Conservation (phyloP, 2,888 invertebrate species). For the Lepidonotus clava region DNA sequence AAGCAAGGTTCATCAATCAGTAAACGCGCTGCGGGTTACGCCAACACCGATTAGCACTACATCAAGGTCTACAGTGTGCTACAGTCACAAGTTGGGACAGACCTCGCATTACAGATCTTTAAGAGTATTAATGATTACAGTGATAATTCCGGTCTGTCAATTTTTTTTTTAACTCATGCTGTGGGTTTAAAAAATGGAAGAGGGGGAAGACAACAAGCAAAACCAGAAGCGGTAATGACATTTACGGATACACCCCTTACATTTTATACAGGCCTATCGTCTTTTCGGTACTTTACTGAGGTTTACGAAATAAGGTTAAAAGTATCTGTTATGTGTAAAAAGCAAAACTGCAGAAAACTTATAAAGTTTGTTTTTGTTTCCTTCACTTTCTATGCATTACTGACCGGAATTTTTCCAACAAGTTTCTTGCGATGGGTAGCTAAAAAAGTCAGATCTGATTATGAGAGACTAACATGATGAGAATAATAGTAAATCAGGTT, state of each 20-base stretch:
- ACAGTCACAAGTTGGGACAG: constrained; percentile 15
- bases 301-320: background rate
- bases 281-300: background rate
- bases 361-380: background rate
- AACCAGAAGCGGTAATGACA: constrained; percentile 26
- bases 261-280: background rate
- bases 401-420: constrained; percentile 27
- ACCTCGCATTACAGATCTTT: background rate
- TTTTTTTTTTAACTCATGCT: constrained; percentile 30
- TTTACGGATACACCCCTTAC: constrained; percentile 13
- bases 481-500: background rate
- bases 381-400: background rate
- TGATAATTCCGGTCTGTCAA: background rate
- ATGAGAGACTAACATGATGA: background rate
- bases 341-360: background rate
- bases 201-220: constrained; percentile 38
- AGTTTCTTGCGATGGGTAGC: background rate
- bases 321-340: constrained; percentile 7
- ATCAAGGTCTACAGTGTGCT: constrained; percentile 42
- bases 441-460: constrained; percentile 12
- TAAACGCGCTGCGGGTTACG: background rate
- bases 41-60: constrained; percentile 37
- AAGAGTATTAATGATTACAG: background rate
- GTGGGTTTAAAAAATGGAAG: constrained; percentile 5
- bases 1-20: constrained; percentile 66